A percentile compares a stretch with the other conserved stretches of the same genome.
phyloP scores from a whole-genome alignment of 2,797 vertebrate species.

The Darevskia mixta region DNA sequence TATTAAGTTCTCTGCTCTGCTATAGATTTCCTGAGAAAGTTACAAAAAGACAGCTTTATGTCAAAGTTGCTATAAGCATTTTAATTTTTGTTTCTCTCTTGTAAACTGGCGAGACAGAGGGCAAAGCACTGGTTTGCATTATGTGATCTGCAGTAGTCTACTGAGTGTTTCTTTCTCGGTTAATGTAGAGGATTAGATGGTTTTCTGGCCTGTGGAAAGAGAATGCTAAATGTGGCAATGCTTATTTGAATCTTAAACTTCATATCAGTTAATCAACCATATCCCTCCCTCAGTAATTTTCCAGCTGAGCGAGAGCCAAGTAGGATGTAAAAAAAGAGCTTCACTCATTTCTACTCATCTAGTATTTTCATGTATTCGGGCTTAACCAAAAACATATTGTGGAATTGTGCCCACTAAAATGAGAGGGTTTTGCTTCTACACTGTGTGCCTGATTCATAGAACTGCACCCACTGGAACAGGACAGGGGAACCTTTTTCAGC shows the following conservation, averaged over 20 bases:
- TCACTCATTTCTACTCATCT: neutral
- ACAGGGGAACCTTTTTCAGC: too few relatives aligned
- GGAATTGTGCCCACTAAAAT: neutral
- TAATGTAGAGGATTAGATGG: neutral
- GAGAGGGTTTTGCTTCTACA: neutral
- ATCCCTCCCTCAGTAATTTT: neutral
- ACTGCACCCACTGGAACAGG: neutral
- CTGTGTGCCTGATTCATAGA: neutral
- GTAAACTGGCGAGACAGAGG: neutral
- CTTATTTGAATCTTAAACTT: neutral
- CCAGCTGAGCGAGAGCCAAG: neutral
- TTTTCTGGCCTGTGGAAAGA: neutral
- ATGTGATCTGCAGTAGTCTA: neutral
- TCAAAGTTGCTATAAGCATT: neutral
- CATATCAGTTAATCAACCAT: neutral
- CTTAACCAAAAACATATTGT: neutral
- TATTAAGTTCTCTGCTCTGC: neutral
- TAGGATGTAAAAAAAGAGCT: neutral
- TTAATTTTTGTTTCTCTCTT: neutral
- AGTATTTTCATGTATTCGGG: neutral
- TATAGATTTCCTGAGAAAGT: neutral
- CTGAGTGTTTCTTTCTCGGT: neutral
- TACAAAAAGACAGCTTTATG: neutral
- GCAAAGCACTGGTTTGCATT: neutral
- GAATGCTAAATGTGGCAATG: neutral